Conservation (phyloP, 1,140 invertebrate species). For the Augochlora pura region DNA sequence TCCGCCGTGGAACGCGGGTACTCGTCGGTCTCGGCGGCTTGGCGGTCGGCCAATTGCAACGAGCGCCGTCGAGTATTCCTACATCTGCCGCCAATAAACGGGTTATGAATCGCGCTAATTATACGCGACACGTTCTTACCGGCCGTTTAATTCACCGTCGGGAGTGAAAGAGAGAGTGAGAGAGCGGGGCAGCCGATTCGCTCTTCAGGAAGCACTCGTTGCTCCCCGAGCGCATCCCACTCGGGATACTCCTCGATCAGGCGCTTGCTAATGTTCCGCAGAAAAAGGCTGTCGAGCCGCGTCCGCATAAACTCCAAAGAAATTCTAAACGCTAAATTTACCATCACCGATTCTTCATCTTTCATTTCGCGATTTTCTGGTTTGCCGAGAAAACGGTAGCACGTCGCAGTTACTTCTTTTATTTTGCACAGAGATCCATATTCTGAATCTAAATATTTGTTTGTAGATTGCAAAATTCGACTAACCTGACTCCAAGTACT, state of each 20-base stretch:
- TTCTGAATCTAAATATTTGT: too few relatives aligned
- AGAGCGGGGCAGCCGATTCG: not conserved
- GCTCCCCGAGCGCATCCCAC: not conserved
- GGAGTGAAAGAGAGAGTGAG: not conserved
- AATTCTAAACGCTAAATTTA: too few relatives aligned
- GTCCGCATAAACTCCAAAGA: too few relatives aligned
- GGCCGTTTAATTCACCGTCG: not conserved
- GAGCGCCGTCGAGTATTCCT: constrained; percentile 40
- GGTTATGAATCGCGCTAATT: constrained; percentile 47
- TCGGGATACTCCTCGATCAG: not conserved
- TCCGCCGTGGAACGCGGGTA: not conserved
- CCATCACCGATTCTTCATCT: too few relatives aligned
- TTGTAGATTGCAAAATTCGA: not conserved
- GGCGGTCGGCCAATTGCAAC: constrained; percentile 40
- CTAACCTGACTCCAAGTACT: constrained; percentile 81
- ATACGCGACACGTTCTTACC: constrained; percentile 22
- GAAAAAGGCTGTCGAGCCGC: not conserved
- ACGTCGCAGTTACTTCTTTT: too few relatives aligned
- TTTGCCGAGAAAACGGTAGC: too few relatives aligned
- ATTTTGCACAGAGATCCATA: too few relatives aligned
- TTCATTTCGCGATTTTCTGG: too few relatives aligned
- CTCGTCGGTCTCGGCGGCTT: not conserved
- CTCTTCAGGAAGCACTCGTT: too few relatives aligned
- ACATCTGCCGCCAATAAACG: constrained; percentile 48
- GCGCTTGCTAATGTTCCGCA: not conserved